Percentiles rank a stretch among this genome's conserved stretches.
Conservation (phyloP, 2,113 vertebrate genomes). For the Bos taurus region ARS-UCD2.0 NC_037328.1:94781001-94781500, state of each 20-base stretch:
- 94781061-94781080: constrained; percentile 84
- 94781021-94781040: constrained; percentile 87
- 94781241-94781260: constrained; percentile 78
- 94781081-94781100: constrained; percentile 81
- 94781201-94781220: constrained; percentile 80
- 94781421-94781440: not conserved
- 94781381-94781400: not conserved
- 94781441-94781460: not conserved
- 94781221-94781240: constrained; percentile 78
- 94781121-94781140: constrained; percentile 81
- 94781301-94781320: not conserved
- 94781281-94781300: not conserved
- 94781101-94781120: constrained; percentile 76
- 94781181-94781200: constrained; percentile 82
- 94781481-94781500: not conserved
- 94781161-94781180: constrained; percentile 73
- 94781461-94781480: not conserved
- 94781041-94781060: constrained; percentile 81
- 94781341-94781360: not conserved
- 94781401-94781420: not conserved
- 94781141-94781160: constrained; percentile 75
- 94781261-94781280: constrained; percentile 72
- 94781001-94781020: constrained; percentile 91
- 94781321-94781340: not conserved
- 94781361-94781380: not conserved